Base-by-base conservation (phyloP, 2,113 vertebrate genomes). In the Myotis brandtii region DNA sequence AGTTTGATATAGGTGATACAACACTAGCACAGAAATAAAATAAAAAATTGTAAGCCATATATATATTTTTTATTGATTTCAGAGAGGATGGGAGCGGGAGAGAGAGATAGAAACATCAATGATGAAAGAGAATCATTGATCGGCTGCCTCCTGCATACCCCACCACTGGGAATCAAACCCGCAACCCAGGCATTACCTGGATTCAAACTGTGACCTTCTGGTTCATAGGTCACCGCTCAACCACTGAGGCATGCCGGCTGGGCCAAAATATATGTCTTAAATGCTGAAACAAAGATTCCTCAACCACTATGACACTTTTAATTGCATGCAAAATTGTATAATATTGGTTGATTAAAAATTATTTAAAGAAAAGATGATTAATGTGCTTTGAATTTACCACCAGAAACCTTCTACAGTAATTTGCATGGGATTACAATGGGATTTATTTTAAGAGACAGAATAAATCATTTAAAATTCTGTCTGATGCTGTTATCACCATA, bases 281-380 rank as follows among this genome's bases (percentile, higher is more conserved):
- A 84, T 91, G 73, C 59, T 97, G 94, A 97, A 97, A 90, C 64
- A 86, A 87, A 4, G 5, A 86, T 96, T 96, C 43, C 66, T 50
- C 86, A 97, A 95, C 52, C 86, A 95, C 73, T 95, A 13, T 70
- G 56, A 91, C 85, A 95, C 92, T 93, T 94, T 89, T 83, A 94
- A 67, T 43, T 96, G 86, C n/a, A 95, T 11, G 0, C 40, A 76
- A 86, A 79, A 90, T 96, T 96, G 85, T 95, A 97, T 96, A 95
- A 91, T 52, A 76, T 93, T 97, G 52, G n/a, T 17, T 97, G 97
- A 98, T 97, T 96, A 96, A 97, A 97, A 98, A 97, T 97, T 95
- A 96, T 95, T 96, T 95, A 81, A 97, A 97, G 96, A 97, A 89
- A 85, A 90, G 59, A 95, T 96, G 90, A 96, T 97, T 96, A 91